phyloP scores from a whole-genome alignment of 2,113 vertebrate species.

The Taurulus bubalis region DNA sequence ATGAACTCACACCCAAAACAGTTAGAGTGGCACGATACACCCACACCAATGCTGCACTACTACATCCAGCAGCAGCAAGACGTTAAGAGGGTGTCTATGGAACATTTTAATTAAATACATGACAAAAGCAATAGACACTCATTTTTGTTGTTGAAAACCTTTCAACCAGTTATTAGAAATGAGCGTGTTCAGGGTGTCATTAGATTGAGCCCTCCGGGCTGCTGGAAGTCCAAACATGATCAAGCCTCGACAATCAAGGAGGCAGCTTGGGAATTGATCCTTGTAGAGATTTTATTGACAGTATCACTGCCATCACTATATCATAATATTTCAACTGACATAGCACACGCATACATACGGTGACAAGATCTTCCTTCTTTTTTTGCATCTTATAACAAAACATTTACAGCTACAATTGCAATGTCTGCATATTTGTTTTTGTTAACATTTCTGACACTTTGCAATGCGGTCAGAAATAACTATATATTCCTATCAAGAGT shows the following conservation, averaged over 20 bases:
- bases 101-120: neutral
- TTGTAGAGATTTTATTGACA: neutral
- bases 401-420: neutral
- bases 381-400: neutral
- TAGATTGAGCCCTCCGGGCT: neutral
- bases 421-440: neutral
- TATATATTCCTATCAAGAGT: neutral
- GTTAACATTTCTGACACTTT: neutral
- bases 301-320: neutral
- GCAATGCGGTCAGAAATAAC: neutral
- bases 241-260: neutral
- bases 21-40: neutral
- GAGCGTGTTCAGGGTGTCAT: neutral
- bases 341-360: neutral
- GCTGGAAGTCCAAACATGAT: neutral
- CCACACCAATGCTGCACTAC: neutral
- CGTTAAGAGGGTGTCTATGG: neutral
- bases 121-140: neutral
- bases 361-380: neutral
- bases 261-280: neutral
- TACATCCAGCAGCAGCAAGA: neutral
- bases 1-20: constrained; percentile 5
- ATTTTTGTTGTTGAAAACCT: neutral
- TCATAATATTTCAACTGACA: neutral
- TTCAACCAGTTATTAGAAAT: neutral